Percentiles rank a stretch among this genome's conserved stretches.
Conservation (phyloP, 2,888 invertebrate genomes). For the Heliothis peltigera region DNA sequence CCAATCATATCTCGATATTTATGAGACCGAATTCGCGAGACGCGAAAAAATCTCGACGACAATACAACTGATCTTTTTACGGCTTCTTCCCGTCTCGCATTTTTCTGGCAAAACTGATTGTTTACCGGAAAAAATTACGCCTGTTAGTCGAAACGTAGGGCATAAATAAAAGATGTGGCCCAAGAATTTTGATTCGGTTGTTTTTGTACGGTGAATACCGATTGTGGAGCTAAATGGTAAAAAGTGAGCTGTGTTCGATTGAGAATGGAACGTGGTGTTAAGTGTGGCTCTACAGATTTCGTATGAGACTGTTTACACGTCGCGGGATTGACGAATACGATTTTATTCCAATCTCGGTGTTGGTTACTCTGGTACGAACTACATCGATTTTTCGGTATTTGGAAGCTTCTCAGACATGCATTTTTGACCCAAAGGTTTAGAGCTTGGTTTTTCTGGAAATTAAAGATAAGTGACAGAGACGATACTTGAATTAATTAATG, state of each 20-base stretch:
- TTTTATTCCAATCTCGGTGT: background rate
- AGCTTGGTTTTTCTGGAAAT: too few relatives aligned
- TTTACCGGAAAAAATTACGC: constrained; percentile 90
- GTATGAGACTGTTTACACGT: constrained; percentile 71
- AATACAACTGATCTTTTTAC: constrained; percentile 83
- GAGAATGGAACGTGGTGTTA: constrained; percentile 84
- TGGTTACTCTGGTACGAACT: background rate
- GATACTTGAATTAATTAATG: too few relatives aligned
- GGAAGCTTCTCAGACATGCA: background rate
- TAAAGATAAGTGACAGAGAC: too few relatives aligned
- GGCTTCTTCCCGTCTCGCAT: constrained; percentile 86
- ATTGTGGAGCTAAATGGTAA: constrained; percentile 78
- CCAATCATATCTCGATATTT: constrained; percentile 85
- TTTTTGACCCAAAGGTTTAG: background rate
- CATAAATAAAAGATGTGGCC: constrained; percentile 88
- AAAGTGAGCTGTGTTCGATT: constrained; percentile 76
- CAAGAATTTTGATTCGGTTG: constrained; percentile 88
- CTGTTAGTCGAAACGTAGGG: constrained; percentile 86
- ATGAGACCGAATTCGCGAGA: constrained; percentile 74
- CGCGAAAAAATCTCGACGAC: constrained; percentile 76
- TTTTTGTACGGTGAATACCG: constrained; percentile 81
- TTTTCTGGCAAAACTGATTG: constrained; percentile 90
- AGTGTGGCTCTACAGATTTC: constrained; percentile 73
- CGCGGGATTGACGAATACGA: constrained; percentile 45
- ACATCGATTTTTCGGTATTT: background rate